Evolutionary conservation across 1,140 invertebrate genomes (phyloP).

Genomic region (Drosophila kikkawai): DNA sequence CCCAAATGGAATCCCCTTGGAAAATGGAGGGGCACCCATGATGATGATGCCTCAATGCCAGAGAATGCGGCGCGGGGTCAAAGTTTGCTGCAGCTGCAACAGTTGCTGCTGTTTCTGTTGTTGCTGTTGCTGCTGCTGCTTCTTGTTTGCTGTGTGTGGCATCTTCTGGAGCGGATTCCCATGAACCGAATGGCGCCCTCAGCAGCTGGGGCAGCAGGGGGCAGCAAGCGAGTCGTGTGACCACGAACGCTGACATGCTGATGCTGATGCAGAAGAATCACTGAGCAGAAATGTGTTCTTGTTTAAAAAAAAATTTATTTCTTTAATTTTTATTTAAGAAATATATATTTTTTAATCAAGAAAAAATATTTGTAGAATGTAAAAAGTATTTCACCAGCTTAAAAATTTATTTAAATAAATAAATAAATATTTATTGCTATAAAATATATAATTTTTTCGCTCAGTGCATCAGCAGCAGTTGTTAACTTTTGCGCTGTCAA

Average conservation of each 20-base stretch:
- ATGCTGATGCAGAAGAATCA: slow-evolving; percentile 47
- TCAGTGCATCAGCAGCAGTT: slow-evolving; percentile 48
- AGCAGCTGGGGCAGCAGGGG: background rate
- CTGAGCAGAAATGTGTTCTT: background rate
- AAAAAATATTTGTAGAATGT: background rate
- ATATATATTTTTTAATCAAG: background rate
- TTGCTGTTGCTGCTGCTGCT: slow-evolving; percentile 24
- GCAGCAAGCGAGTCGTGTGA: slow-evolving; percentile 50
- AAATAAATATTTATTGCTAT: too few species aligned
- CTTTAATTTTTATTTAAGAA: background rate
- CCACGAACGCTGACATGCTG: slow-evolving; percentile 62
- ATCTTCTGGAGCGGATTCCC: slow-evolving; percentile 73
- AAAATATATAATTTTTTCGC: background rate
- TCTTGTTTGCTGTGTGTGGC: slow-evolving; percentile 62
- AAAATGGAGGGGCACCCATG: slow-evolving; percentile 36
- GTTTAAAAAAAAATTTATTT: too few species aligned
- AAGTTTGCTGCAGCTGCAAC: slow-evolving; percentile 61
- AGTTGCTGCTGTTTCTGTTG: slow-evolving; percentile 39
- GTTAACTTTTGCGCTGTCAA: slow-evolving; percentile 70
- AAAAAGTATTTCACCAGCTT: too few species aligned
- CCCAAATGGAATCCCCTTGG: background rate
- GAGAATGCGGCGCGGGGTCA: slow-evolving; percentile 63
- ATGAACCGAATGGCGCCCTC: slow-evolving; percentile 74
- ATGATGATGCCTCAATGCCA: slow-evolving; percentile 55
- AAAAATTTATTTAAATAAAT: too few species aligned